Base-by-base conservation (phyloP, 2,797 vertebrate genomes). In the Ceryle rudis region DNA sequence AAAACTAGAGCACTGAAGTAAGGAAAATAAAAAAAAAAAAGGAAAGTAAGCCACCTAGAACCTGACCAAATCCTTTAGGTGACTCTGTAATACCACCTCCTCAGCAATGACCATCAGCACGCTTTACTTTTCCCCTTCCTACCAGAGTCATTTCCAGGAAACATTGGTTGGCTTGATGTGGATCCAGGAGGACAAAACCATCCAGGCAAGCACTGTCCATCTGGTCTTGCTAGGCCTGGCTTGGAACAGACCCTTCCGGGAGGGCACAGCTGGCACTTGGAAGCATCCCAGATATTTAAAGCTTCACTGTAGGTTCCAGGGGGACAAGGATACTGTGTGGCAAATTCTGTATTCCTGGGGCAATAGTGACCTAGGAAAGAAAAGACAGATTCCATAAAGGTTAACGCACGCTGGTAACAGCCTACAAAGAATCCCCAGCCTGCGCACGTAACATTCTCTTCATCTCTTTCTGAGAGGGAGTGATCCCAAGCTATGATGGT, bases 301-400 rank as follows among this genome's bases (percentile, higher is more conserved):
- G 55, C 94, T 14, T 98, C 96, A 29, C 97, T 98, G 97, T 98
- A 99, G 66, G 99, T 99, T 72, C 99, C 99, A 89, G 91, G 96
- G 39, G 99, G 99, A 96, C 99, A 99, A 5, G 99, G 98, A 37
- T 98, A 75, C 69, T 98, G 98, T 1, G 87, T 98, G 81, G 97
- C 97, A 81, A 93, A 96, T 49, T 94, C 91, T 51, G 98, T 98
- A 52, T 98, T 97, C 70, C 92, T 96, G 77, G 99, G 98, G 95
- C 99, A 99, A 78, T 98, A 98, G 94, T 98, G 98, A 64, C 99
- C 99, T 97, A 19, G 55, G 79, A 23, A 51, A 46, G 54, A 42
- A 54, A 64, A 31, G 23, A 11, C 2, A 21, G 22, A 11, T 31
- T 61, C 66, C 39, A 25, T 12, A 46, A 77, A 22, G 18, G 15